Evolutionary conservation across 2,797 vertebrate species (phyloP).

Genomic region (Phalanger gymnotis): DNA sequence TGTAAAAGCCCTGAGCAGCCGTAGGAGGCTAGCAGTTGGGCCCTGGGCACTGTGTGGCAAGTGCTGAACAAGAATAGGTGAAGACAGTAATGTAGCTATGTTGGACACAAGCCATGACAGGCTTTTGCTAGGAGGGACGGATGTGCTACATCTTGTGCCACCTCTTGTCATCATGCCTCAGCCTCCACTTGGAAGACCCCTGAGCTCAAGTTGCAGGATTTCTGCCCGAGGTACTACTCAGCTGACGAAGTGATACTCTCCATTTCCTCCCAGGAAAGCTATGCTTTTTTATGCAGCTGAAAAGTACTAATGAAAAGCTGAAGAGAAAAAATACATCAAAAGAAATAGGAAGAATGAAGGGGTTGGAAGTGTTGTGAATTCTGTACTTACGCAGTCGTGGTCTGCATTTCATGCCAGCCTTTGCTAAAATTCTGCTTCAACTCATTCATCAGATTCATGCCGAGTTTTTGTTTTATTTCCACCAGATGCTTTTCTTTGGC

Average conservation of each 20-base stretch:
- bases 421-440: slow-evolving; percentile 94
- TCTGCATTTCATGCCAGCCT: slow-evolving; percentile 97
- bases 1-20: background rate
- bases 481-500: slow-evolving; percentile 96
- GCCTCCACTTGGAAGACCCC: background rate
- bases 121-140: background rate
- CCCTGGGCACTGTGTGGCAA: background rate
- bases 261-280: slow-evolving; percentile 24
- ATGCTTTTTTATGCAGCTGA: background rate
- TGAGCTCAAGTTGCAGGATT: background rate
- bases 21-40: background rate
- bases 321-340: background rate
- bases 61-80: background rate
- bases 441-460: slow-evolving; percentile 92
- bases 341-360: background rate
- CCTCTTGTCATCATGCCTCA: background rate
- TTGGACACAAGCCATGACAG: background rate
- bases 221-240: background rate
- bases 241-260: background rate
- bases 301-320: background rate
- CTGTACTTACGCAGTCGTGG: slow-evolving; percentile 92
- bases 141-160: background rate
- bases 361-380: background rate
- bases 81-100: background rate
- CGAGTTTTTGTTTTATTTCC: slow-evolving; percentile 95